Percentiles rank a stretch among this genome's conserved stretches.
Evolutionary conservation across 2,797 vertebrate species (phyloP).

Genomic region (Megaceryle alcyon): DNA sequence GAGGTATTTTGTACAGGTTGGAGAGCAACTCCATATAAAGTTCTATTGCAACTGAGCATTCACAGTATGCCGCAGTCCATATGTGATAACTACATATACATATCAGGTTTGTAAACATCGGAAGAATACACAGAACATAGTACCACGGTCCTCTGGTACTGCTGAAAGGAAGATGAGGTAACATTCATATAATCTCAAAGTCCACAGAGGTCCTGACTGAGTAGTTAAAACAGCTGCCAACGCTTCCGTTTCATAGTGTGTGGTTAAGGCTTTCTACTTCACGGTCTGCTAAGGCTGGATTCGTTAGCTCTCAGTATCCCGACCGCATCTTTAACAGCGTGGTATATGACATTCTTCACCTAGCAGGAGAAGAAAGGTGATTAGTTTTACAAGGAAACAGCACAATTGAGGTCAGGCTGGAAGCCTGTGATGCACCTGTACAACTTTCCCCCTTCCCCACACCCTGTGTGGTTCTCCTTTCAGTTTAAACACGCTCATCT

Average conservation of each 20-base stretch:
- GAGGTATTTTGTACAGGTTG: conserved; percentile 75
- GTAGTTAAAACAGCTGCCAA: conserved; percentile 77
- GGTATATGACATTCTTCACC: conserved; percentile 86
- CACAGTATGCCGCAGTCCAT: conserved; percentile 72
- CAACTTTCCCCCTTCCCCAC: not conserved
- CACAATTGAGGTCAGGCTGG: accelerated
- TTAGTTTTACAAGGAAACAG: not conserved
- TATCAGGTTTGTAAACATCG: conserved; percentile 82
- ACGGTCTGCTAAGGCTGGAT: conserved; percentile 76
- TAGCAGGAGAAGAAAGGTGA: not conserved
- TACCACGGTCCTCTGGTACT: conserved; percentile 74
- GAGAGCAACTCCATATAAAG: conserved; percentile 68
- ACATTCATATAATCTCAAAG: conserved; percentile 77
- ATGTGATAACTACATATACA: conserved; percentile 78
- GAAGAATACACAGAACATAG: conserved; percentile 79
- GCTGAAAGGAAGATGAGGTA: conserved; percentile 81
- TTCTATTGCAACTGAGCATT: conserved; percentile 73
- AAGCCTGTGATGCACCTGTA: no score
- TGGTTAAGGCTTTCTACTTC: conserved; percentile 41
- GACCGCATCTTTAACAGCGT: conserved; percentile 83
- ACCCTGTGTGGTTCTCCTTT: accelerated
- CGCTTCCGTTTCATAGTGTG: conserved; percentile 57
- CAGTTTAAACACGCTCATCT: accelerated
- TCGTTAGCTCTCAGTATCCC: conserved; percentile 81
- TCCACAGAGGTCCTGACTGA: conserved; percentile 79